Conservation (phyloP, 2,888 invertebrate species). For the Tipula lateralis region DNA sequence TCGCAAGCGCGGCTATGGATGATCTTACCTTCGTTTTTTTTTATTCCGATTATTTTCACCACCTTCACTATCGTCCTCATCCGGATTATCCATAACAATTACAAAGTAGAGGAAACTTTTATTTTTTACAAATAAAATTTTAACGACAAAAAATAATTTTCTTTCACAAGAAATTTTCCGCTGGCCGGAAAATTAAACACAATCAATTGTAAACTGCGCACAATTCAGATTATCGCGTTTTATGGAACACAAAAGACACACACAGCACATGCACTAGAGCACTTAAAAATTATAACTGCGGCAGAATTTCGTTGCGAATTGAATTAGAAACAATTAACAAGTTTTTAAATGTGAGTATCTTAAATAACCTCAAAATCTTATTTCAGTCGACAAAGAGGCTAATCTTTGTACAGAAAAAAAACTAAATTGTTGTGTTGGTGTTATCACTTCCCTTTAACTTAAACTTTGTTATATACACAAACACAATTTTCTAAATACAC, state of each 20-base stretch:
- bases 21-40: not conserved
- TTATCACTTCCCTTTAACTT: not conserved
- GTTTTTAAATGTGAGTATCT: not conserved
- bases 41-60: not conserved
- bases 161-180: not conserved
- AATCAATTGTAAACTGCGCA: not conserved
- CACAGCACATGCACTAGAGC: not conserved
- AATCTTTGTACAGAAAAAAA: not conserved
- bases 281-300: not conserved
- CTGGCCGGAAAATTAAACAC: not conserved
- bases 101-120: slow-evolving; percentile 12
- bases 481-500: not conserved
- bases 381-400: not conserved
- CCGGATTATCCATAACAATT: slow-evolving; percentile 24
- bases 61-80: not conserved
- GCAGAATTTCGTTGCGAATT: not conserved
- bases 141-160: not conserved
- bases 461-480: not conserved
- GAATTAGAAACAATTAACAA: not conserved
- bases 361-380: slow-evolving; percentile 14
- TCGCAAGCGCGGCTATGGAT: not conserved
- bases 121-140: slow-evolving; percentile 26
- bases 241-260: not conserved
- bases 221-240: not conserved
- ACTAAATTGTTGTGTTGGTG: not conserved